Percentiles rank a stretch among this genome's conserved stretches.
These are phyloP conservation scores for Syngnathus rostellatus DNA, from an alignment of 2,797 vertebrate species.

Conservation along the genomic window DNA sequence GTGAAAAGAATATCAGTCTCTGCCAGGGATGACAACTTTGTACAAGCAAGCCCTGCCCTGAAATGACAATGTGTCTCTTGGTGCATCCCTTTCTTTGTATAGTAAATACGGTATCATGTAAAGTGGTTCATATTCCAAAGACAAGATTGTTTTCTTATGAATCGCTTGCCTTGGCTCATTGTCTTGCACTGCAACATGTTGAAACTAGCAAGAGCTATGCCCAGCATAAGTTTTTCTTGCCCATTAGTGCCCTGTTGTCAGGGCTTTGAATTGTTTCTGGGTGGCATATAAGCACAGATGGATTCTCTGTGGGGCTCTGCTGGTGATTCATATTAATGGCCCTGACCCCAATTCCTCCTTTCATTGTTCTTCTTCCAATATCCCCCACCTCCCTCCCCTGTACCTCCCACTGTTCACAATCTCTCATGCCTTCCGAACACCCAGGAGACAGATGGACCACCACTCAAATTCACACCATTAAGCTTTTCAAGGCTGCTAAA, in stretches of 20 bases:
- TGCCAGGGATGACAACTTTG: neutral
- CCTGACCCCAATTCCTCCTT: slow-evolving; percentile 55
- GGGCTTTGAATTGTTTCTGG: slow-evolving; percentile 48
- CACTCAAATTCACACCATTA: slow-evolving; percentile 73
- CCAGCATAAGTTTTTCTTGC: slow-evolving; percentile 33
- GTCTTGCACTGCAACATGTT: neutral
- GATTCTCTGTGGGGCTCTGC: slow-evolving; percentile 61
- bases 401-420: slow-evolving; percentile 42
- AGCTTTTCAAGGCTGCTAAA: slow-evolving; percentile 68
- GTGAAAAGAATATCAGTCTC: neutral
- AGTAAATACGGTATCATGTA: neutral
- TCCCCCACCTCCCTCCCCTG: slow-evolving; percentile 12
- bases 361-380: slow-evolving; percentile 49
- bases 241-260: slow-evolving; percentile 45
- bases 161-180: neutral
- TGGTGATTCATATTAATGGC: slow-evolving; percentile 68
- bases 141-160: neutral
- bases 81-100: neutral
- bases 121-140: neutral
- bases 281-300: slow-evolving; percentile 49
- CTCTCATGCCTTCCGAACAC: slow-evolving; percentile 56
- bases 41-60: neutral
- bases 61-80: neutral
- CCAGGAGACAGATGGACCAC: slow-evolving; percentile 67
- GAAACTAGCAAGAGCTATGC: slow-evolving; percentile 36